phyloP scores from a whole-genome alignment of 1,140 invertebrate species.

The Tetramorium parvispinum region DNA sequence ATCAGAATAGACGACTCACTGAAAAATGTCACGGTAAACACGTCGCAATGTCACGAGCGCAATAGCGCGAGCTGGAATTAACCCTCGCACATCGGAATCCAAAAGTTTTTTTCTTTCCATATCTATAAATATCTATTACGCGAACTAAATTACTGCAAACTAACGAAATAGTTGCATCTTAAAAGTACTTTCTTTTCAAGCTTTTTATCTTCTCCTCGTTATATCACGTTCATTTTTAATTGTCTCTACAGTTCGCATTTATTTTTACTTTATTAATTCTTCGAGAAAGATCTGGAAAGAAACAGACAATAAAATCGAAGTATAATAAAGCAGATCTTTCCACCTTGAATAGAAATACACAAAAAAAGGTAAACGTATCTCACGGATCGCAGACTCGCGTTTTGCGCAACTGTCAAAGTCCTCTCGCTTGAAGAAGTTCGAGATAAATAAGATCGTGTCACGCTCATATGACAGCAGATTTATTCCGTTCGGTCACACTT shows the following conservation, averaged over 20 bases:
- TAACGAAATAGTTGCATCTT: background rate
- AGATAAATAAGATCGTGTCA: background rate
- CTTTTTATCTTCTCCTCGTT: background rate
- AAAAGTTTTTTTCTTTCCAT: background rate
- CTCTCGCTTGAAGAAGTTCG: background rate
- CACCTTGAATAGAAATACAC: background rate
- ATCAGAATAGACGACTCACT: background rate
- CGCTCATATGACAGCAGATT: background rate
- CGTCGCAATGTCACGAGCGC: background rate
- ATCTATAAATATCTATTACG: background rate
- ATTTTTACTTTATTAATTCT: background rate
- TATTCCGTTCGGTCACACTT: background rate
- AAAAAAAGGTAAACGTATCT: background rate
- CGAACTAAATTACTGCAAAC: background rate
- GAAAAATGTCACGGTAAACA: background rate
- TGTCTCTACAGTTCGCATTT: background rate
- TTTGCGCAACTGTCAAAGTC: background rate
- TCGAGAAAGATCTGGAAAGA: too few species aligned
- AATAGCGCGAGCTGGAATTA: background rate
- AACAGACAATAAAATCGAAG: background rate
- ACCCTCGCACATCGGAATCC: background rate
- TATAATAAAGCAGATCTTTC: background rate
- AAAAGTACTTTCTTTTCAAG: background rate
- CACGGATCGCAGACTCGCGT: background rate
- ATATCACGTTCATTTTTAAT: background rate